Evolutionary conservation across 2,113 vertebrate species (phyloP).

Genomic region (Pituophis catenifer): DNA sequence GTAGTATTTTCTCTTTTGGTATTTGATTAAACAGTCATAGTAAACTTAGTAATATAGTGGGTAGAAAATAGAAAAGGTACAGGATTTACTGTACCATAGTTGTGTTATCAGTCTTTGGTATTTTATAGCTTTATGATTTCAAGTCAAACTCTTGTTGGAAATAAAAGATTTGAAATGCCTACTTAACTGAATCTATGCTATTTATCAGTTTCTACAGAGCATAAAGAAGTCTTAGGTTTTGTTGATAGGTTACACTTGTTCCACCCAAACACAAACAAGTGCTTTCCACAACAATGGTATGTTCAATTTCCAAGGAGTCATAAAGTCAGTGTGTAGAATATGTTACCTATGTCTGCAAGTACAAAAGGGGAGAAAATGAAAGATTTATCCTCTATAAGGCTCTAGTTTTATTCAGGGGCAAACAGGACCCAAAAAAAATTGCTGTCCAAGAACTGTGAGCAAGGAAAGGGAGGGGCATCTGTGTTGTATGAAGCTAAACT

Average conservation of each 20-base stretch:
- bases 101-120: neutral
- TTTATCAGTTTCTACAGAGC: neutral
- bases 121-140: neutral
- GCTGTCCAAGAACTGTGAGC: slow-evolving; percentile 31
- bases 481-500: slow-evolving; percentile 43
- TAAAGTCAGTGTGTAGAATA: slow-evolving; percentile 28
- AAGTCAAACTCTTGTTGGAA: neutral
- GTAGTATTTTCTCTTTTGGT: neutral
- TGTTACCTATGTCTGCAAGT: neutral
- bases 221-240: neutral
- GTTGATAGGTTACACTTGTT: neutral
- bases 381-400: neutral
- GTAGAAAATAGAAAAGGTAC: neutral
- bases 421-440: neutral
- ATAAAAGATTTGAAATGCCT: neutral
- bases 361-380: neutral
- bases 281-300: neutral
- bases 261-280: neutral
- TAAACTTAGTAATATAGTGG: neutral
- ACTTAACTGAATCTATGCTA: neutral
- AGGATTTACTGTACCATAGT: neutral
- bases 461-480: neutral
- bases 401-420: slow-evolving; percentile 18
- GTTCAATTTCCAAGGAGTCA: neutral
- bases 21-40: neutral